These are phyloP conservation scores for Aphidoletes aphidimyza DNA, from an alignment of 2,888 invertebrate genomes.

Conservation along the genomic window DNA sequence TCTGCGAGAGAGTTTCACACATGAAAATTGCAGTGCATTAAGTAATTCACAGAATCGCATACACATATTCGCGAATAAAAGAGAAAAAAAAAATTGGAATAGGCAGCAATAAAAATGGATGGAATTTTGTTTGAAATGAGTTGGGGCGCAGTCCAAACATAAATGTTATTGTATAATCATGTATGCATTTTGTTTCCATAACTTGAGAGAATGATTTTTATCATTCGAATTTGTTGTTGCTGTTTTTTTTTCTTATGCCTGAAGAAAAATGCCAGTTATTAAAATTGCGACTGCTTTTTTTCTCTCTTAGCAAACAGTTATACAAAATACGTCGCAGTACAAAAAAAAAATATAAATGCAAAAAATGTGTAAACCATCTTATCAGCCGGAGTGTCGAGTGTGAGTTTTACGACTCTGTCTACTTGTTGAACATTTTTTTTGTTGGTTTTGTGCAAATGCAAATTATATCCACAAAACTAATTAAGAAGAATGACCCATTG, in stretches of 20 bases:
- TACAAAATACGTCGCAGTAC: no score
- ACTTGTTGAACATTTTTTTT: background rate
- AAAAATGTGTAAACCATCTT: background rate
- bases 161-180: no score
- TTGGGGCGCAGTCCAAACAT: no score
- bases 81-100: background rate
- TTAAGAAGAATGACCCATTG: conserved; percentile 31
- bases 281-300: background rate
- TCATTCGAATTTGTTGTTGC: background rate
- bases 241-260: background rate
- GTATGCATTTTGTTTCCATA: conserved; percentile 16
- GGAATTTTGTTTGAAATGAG: background rate
- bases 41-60: conserved; percentile 25
- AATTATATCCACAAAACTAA: background rate
- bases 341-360: conserved; percentile 7
- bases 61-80: no score
- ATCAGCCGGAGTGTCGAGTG: background rate
- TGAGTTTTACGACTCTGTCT: background rate
- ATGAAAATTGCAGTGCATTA: background rate
- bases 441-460: background rate
- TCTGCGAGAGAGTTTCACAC: no score
- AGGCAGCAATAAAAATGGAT: background rate
- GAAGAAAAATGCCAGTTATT: background rate
- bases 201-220: background rate
- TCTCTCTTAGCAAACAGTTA: background rate